Evolutionary conservation across 2,113 vertebrate genomes (phyloP).

Genomic region (Syngnathoides biaculeatus): DNA sequence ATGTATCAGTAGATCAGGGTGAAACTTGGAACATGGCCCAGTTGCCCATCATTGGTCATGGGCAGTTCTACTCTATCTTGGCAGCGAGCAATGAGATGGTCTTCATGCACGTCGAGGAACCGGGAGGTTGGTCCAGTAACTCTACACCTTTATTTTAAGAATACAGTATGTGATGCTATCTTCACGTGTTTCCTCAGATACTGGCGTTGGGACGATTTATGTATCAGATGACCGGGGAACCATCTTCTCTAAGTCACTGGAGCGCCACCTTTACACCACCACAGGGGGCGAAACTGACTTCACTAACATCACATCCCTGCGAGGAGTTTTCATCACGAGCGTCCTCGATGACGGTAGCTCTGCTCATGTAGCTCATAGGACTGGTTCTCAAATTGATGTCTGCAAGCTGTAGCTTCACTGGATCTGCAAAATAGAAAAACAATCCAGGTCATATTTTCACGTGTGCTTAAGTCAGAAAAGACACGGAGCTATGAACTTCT

Average conservation of each 20-base stretch:
- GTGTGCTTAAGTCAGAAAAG: too few species aligned
- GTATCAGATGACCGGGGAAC: conserved; percentile 88
- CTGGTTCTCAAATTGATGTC: neutral
- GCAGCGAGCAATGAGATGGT: conserved; percentile 88
- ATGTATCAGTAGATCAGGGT: conserved; percentile 85
- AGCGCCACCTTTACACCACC: conserved; percentile 86
- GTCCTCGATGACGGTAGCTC: conserved; percentile 80
- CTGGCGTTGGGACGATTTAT: conserved; percentile 86
- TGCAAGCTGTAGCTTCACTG: neutral
- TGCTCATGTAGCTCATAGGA: neutral
- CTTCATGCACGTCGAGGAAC: conserved; percentile 93
- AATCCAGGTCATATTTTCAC: too few species aligned
- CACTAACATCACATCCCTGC: conserved; percentile 89
- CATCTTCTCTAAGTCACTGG: conserved; percentile 91
- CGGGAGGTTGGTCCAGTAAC: conserved; percentile 76
- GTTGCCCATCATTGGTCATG: conserved; percentile 87
- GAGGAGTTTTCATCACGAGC: conserved; percentile 88
- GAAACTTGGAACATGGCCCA: conserved; percentile 91
- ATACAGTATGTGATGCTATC: neutral
- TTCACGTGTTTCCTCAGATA: conserved; percentile 70
- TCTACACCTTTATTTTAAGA: neutral
- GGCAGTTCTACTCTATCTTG: conserved; percentile 94
- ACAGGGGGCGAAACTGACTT: conserved; percentile 88
- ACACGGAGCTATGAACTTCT: too few species aligned
- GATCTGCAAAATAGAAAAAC: too few species aligned